Conservation (phyloP, 2,797 vertebrate genomes). For the Sarcoramphus papa region DNA sequence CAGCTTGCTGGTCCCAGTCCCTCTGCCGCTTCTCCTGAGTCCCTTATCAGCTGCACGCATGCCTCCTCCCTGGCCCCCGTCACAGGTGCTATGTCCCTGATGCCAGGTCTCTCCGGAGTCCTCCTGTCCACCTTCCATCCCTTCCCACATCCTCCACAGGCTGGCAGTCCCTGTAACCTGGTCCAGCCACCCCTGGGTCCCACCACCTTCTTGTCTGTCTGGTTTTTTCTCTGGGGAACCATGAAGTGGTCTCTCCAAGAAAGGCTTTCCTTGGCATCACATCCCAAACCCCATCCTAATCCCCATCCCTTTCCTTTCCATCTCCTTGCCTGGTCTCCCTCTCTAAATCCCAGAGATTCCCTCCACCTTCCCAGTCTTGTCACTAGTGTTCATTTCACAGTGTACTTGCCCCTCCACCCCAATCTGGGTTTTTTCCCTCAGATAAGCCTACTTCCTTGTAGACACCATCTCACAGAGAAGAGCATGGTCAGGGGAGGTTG, state of each 20-base stretch:
- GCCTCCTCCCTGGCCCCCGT: neutral
- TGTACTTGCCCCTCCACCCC: neutral
- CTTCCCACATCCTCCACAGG: neutral
- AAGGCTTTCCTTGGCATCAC: neutral
- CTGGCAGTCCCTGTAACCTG: neutral
- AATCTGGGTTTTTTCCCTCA: neutral
- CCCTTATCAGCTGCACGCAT: neutral
- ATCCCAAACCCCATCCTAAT: neutral
- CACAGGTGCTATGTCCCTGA: neutral
- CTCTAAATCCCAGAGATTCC: neutral
- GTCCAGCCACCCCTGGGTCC: neutral
- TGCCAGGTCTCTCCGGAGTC: neutral
- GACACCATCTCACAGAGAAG: neutral
- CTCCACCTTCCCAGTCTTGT: neutral
- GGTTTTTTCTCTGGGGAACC: neutral
- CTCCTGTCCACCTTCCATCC: neutral
- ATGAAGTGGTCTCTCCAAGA: neutral
- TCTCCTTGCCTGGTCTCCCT: neutral
- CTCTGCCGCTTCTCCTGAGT: neutral
- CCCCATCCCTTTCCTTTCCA: neutral
- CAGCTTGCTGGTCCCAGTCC: neutral
- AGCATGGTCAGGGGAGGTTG: neutral
- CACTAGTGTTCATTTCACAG: neutral
- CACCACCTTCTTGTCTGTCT: neutral
- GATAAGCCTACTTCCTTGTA: neutral